Conservation (phyloP, 2,113 vertebrate species). For the Pteruthius melanotis region DNA sequence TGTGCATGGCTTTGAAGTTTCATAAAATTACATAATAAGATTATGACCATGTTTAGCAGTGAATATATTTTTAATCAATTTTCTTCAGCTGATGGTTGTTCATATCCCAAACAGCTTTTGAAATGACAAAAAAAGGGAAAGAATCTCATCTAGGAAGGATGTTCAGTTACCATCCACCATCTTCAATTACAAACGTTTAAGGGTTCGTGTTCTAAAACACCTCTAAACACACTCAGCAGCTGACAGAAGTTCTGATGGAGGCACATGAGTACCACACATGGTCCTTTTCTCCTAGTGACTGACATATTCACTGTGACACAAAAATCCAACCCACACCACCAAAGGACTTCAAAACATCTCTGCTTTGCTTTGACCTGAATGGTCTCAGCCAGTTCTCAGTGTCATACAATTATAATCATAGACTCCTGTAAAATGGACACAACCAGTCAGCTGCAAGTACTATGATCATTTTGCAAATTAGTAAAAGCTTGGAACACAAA, state of each 20-base stretch:
- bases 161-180: not conserved
- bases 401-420: not conserved
- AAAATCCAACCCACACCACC: not conserved
- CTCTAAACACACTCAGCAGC: not conserved
- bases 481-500: not conserved
- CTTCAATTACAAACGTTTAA: not conserved
- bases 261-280: fast-evolving
- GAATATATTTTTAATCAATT: not conserved
- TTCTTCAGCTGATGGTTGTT: not conserved
- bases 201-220: not conserved
- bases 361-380: not conserved
- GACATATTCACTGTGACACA: not conserved
- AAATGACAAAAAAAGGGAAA: not conserved
- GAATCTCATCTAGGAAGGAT: not conserved
- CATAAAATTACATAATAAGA: not conserved
- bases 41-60: not conserved
- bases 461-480: not conserved
- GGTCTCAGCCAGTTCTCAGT: not conserved
- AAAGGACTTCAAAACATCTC: not conserved
- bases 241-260: fast-evolving
- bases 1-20: not conserved
- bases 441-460: not conserved
- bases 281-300: not conserved
- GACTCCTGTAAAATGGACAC: not conserved
- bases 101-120: not conserved